phyloP scores from a whole-genome alignment of 2,113 vertebrate genomes.

The Protobothrops mucrosquamatus region DNA sequence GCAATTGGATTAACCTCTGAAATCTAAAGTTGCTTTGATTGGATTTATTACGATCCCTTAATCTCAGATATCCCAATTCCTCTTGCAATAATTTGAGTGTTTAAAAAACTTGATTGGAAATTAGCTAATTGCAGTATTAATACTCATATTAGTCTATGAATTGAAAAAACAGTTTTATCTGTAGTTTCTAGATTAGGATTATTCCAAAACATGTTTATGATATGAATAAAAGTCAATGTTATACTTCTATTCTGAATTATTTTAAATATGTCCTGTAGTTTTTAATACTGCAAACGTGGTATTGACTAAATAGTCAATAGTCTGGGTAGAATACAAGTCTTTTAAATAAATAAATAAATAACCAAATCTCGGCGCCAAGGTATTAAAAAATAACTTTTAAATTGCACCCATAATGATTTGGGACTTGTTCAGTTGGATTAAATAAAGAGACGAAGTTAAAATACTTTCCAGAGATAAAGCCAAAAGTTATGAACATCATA shows the following conservation, averaged over 20 bases:
- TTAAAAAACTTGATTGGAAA: background rate
- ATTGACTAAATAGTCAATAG: background rate
- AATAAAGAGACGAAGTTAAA: background rate
- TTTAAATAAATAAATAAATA: background rate
- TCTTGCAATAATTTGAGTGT: background rate
- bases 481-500: background rate
- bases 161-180: background rate
- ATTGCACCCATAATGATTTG: background rate
- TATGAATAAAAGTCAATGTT: background rate
- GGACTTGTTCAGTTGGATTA: background rate
- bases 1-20: background rate
- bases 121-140: background rate
- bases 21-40: background rate
- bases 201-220: background rate
- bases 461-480: background rate
- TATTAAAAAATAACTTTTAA: background rate
- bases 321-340: background rate
- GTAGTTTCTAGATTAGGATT: background rate
- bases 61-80: background rate
- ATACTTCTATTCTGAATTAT: background rate
- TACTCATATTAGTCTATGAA: background rate
- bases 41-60: background rate
- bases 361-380: background rate
- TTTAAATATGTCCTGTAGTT: background rate
- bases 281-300: background rate